These are phyloP conservation scores for Norana najaformis DNA, from an alignment of 2,888 invertebrate genomes.

Conservation along the genomic window DNA sequence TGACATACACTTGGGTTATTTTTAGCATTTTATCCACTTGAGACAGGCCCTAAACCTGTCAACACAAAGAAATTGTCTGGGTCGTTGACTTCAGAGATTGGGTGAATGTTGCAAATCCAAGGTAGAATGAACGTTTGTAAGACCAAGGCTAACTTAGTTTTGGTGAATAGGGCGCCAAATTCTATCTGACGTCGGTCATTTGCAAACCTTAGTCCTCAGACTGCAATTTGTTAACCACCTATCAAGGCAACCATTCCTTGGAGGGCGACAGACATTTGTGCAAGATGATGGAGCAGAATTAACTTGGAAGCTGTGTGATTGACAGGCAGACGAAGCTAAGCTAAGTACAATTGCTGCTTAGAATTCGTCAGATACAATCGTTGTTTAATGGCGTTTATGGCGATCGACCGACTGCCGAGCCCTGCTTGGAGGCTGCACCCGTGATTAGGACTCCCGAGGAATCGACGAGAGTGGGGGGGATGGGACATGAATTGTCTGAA, in stretches of 20 bases:
- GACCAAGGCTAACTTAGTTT: not conserved
- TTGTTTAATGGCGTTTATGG: too few relatives aligned
- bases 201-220: not conserved
- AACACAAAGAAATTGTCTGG: not conserved
- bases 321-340: not conserved
- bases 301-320: not conserved
- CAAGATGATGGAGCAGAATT: not conserved
- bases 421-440: not conserved
- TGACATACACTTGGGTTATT: not conserved
- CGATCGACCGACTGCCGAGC: not conserved
- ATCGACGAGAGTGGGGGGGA: not conserved
- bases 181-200: slow-evolving; percentile 13
- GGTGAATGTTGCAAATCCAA: not conserved
- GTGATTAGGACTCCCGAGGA: not conserved
- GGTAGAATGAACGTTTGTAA: not conserved
- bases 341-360: not conserved
- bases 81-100: not conserved
- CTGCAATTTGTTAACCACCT: too few relatives aligned
- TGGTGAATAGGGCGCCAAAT: not conserved
- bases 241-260: not conserved
- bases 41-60: not conserved
- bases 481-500: not conserved
- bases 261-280: not conserved
- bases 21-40: not conserved
- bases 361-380: slow-evolving; percentile 3